phyloP scores from a whole-genome alignment of 1,140 invertebrate genomes.

The Branchinecta lynchi region DNA sequence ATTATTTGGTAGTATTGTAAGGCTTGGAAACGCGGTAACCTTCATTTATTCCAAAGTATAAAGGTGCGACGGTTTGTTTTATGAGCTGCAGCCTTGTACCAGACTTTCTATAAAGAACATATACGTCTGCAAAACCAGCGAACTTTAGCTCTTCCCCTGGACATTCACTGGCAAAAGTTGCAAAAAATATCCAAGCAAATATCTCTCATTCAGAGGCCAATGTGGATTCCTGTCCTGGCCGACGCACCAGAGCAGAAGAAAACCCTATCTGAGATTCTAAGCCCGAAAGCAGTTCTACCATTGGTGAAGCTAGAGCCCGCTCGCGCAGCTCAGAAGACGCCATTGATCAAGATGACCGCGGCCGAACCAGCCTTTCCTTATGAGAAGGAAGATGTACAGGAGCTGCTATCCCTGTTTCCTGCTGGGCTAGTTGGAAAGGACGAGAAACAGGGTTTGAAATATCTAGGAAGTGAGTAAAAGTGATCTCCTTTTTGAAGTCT shows the following conservation, averaged over 20 bases:
- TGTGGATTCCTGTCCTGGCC: background rate
- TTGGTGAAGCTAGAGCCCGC: constrained; percentile 16
- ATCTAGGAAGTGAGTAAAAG: too few relatives aligned
- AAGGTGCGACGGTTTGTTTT: too few relatives aligned
- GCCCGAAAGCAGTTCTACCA: background rate
- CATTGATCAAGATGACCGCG: constrained; percentile 24
- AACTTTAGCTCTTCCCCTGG: too few relatives aligned
- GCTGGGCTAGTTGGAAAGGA: background rate
- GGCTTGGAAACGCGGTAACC: too few relatives aligned
- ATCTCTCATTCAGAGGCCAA: background rate
- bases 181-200: background rate
- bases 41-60: too few relatives aligned
- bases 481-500: too few relatives aligned
- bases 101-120: too few relatives aligned
- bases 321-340: constrained; percentile 12
- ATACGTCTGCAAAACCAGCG: too few relatives aligned
- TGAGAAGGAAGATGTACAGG: background rate
- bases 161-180: too few relatives aligned
- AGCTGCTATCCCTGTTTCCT: background rate
- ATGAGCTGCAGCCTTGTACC: too few relatives aligned
- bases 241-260: background rate
- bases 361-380: background rate
- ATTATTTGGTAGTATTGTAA: too few relatives aligned
- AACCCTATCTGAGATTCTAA: background rate
- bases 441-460: background rate